A percentile compares a stretch with the other conserved stretches of the same genome.
phyloP scores from a whole-genome alignment of 2,113 vertebrate species.

The Megatriorchis doriae region DNA sequence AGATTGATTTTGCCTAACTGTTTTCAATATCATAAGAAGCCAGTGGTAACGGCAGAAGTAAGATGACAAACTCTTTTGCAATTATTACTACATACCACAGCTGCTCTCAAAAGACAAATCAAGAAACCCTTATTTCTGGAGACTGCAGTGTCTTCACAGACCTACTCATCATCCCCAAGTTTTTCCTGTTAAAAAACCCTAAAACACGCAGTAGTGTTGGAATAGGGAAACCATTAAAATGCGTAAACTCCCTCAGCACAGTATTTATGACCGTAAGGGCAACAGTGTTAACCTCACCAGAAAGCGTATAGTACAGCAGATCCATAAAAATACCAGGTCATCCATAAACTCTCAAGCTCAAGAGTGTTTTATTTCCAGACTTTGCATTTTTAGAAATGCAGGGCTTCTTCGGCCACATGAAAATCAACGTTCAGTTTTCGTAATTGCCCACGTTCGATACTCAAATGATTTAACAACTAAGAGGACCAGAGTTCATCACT shows the following conservation, averaged over 20 bases:
- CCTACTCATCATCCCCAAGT: neutral
- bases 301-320: neutral
- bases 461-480: neutral
- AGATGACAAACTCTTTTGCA: neutral
- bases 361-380: neutral
- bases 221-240: neutral
- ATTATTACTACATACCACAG: neutral
- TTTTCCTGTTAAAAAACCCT: neutral
- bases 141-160: neutral
- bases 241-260: neutral
- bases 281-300: neutral
- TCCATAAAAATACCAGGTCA: neutral
- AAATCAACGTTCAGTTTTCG: fast-evolving
- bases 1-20: neutral
- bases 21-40: neutral
- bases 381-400: neutral
- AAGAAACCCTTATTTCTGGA: neutral
- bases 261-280: neutral
- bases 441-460: neutral
- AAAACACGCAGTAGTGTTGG: fast-evolving
- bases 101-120: neutral
- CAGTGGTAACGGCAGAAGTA: neutral
- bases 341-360: neutral
- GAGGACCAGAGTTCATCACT: slow-evolving; percentile 64
- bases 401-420: fast-evolving